phyloP scores from a whole-genome alignment of 2,797 vertebrate genomes.

The Alcedo atthis region DNA sequence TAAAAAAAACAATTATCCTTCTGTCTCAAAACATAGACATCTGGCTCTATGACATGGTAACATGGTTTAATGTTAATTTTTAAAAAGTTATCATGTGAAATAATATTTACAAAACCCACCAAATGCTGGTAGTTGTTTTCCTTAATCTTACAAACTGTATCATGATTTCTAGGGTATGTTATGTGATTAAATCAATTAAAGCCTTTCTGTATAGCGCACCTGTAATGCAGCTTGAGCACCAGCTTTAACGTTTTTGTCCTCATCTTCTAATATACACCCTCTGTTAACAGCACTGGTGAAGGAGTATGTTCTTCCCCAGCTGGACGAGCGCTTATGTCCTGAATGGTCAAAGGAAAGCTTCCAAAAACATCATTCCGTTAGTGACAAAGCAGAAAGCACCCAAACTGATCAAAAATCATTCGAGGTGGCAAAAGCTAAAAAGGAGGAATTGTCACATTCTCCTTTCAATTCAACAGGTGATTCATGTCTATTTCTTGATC shows the following conservation, averaged over 20 bases:
- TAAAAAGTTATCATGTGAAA: not conserved
- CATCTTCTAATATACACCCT: slow-evolving; percentile 89
- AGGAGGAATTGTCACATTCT: not conserved
- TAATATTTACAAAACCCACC: fast-evolving
- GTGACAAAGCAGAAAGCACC: not conserved
- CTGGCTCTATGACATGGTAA: fast-evolving
- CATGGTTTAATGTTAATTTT: fast-evolving
- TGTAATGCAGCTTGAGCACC: slow-evolving; percentile 91
- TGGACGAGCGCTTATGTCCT: slow-evolving; percentile 92
- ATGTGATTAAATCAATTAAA: fast-evolving
- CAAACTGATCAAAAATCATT: not conserved
- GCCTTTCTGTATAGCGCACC: slow-evolving; percentile 69
- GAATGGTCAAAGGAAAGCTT: slow-evolving; percentile 78
- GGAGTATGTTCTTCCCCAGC: slow-evolving; percentile 96
- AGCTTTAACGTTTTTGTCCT: slow-evolving; percentile 89
- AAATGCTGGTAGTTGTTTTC: not conserved
- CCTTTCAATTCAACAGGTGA: not conserved
- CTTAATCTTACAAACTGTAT: fast-evolving
- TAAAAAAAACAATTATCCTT: not conserved
- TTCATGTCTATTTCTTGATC: not conserved
- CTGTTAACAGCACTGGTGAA: slow-evolving; percentile 95
- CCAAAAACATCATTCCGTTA: slow-evolving; percentile 43
- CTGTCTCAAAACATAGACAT: not conserved
- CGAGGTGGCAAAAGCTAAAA: not conserved
- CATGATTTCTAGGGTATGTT: fast-evolving